These are phyloP conservation scores for Phyllostomus hastatus DNA, from an alignment of 2,113 vertebrate species.

Conservation along the genomic window DNA sequence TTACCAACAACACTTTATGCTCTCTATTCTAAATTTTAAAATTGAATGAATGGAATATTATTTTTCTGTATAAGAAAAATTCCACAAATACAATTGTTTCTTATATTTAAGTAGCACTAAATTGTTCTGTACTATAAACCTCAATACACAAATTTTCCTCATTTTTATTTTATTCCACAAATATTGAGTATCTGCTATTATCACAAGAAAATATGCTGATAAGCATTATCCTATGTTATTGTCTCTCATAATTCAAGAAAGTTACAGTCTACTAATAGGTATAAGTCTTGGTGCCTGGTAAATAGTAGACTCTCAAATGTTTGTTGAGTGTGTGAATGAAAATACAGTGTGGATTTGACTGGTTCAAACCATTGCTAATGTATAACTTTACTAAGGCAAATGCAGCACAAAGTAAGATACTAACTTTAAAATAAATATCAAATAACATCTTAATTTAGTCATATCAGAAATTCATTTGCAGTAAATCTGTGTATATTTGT, in stretches of 20 bases:
- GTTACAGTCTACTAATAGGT: background rate
- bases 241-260: background rate
- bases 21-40: slow-evolving; percentile 15
- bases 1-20: background rate
- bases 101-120: background rate
- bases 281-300: background rate
- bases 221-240: background rate
- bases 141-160: background rate
- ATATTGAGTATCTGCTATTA: background rate
- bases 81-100: background rate
- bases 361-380: background rate
- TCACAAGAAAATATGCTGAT: background rate
- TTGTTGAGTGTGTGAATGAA: background rate
- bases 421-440: slow-evolving; percentile 36
- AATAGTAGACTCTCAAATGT: background rate
- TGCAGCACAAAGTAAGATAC: background rate
- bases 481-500: background rate
- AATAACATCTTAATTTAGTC: slow-evolving; percentile 43
- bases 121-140: background rate
- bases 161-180: slow-evolving; percentile 45
- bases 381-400: background rate
- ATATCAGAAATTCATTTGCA: background rate
- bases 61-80: slow-evolving; percentile 22
- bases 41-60: background rate
- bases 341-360: background rate